phyloP scores from a whole-genome alignment of 92 coral and sea anemone species.

The Epizoanthus ramosus region DNA sequence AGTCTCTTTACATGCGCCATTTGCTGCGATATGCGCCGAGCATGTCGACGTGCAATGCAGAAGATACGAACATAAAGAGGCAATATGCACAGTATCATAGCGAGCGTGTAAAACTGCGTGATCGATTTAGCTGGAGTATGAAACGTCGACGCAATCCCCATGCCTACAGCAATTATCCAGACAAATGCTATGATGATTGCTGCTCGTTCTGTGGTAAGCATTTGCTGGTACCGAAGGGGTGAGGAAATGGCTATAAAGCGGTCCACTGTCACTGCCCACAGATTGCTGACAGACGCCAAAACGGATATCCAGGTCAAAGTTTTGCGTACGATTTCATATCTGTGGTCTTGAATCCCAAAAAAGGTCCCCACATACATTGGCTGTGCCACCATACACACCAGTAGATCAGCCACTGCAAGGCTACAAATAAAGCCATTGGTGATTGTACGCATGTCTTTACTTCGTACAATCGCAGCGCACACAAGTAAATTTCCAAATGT shows the following conservation, averaged over 20 bases:
- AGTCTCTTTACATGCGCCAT: constrained; percentile 56
- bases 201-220: constrained; percentile 62
- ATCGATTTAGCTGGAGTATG: constrained; percentile 37
- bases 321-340: constrained; percentile 58
- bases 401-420: constrained; percentile 88
- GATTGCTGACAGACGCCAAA: constrained; percentile 87
- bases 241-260: constrained; percentile 82
- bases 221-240: constrained; percentile 74
- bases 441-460: constrained; percentile 72
- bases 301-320: constrained; percentile 82
- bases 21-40: constrained; percentile 71
- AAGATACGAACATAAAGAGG: constrained; percentile 85
- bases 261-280: constrained; percentile 86
- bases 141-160: constrained; percentile 71
- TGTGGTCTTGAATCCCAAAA: constrained; percentile 50
- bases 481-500: constrained; percentile 81
- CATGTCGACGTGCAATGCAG: constrained; percentile 85
- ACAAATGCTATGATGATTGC: constrained; percentile 54
- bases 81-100: constrained; percentile 59
- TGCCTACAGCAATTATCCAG: constrained; percentile 65
- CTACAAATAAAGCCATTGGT: constrained; percentile 82
- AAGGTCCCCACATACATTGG: constrained; percentile 85
- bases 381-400: constrained; percentile 85
- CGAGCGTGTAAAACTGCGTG: constrained; percentile 61
- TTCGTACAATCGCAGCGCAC: constrained; percentile 59